These are phyloP conservation scores for Colinus virginianus DNA, from an alignment of 2,113 vertebrate species.

Conservation along the genomic window DNA sequence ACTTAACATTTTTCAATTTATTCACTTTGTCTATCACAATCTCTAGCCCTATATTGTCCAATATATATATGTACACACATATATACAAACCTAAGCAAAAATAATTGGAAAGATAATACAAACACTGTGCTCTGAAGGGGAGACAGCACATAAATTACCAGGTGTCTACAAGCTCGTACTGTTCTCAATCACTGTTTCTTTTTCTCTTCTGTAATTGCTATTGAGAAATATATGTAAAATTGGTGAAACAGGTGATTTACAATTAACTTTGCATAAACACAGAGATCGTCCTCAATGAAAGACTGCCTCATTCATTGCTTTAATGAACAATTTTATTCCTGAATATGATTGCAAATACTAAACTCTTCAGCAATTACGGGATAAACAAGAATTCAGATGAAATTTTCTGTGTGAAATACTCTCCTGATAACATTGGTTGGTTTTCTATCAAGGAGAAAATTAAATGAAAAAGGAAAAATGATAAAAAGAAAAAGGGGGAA, in stretches of 20 bases:
- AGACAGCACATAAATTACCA: conserved; percentile 40
- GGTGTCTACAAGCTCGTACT: background rate
- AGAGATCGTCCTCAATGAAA: conserved; percentile 7
- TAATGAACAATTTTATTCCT: background rate
- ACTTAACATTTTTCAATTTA: conserved; percentile 36
- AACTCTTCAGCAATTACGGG: background rate
- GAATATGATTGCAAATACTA: background rate
- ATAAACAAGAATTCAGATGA: background rate
- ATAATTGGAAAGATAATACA: conserved; percentile 54
- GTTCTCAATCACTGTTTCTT: background rate
- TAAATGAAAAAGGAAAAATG: background rate
- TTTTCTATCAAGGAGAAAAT: background rate
- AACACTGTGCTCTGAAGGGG: background rate
- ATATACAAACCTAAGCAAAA: background rate
- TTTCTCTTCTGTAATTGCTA: background rate
- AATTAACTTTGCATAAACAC: background rate
- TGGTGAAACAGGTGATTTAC: background rate
- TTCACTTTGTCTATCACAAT: conserved; percentile 21
- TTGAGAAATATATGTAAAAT: background rate
- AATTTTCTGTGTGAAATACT: background rate
- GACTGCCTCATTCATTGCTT: background rate
- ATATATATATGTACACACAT: background rate
- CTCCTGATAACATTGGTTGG: background rate
- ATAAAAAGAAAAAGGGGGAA: background rate
- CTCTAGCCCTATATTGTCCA: background rate